Evolutionary conservation across 2,113 vertebrate species (phyloP).

Genomic region (Lipotes vexillifer): DNA sequence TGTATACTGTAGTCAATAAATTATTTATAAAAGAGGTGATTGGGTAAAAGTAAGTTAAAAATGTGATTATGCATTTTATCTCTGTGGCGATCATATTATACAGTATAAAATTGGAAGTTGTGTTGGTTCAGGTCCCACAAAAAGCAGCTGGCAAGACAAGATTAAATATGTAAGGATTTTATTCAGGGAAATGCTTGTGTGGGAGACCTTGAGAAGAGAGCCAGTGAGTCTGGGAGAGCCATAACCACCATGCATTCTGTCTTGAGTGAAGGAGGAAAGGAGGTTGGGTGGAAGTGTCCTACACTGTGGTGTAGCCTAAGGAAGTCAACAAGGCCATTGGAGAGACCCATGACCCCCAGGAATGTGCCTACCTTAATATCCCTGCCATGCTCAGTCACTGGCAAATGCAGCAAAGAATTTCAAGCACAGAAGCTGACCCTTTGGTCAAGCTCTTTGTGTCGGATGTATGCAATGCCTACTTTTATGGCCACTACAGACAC

Average conservation of each 20-base stretch:
- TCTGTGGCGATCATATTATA: not conserved
- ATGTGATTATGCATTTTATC: not conserved
- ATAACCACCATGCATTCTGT: not conserved
- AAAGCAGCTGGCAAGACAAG: not conserved
- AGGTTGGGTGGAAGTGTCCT: not conserved
- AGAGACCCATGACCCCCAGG: not conserved
- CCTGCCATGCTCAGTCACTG: not conserved
- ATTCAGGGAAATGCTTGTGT: not conserved
- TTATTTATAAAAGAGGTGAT: not conserved
- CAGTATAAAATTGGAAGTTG: not conserved
- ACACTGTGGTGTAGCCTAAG: not conserved
- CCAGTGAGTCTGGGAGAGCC: not conserved
- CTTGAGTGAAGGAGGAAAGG: not conserved
- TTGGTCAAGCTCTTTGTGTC: not conserved
- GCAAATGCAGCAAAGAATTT: not conserved
- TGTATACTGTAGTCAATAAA: not conserved
- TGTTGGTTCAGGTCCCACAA: not conserved
- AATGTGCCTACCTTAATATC: not conserved
- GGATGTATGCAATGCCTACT: not conserved
- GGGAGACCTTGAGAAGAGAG: not conserved
- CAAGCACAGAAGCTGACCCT: not conserved
- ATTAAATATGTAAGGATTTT: constrained; percentile 1
- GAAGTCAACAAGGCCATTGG: not conserved
- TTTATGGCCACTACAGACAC: not conserved
- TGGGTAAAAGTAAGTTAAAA: not conserved